A percentile compares a stretch with the other conserved stretches of the same genome.
phyloP scores from a whole-genome alignment of 2,113 vertebrate genomes.

The Numenius arquata region DNA sequence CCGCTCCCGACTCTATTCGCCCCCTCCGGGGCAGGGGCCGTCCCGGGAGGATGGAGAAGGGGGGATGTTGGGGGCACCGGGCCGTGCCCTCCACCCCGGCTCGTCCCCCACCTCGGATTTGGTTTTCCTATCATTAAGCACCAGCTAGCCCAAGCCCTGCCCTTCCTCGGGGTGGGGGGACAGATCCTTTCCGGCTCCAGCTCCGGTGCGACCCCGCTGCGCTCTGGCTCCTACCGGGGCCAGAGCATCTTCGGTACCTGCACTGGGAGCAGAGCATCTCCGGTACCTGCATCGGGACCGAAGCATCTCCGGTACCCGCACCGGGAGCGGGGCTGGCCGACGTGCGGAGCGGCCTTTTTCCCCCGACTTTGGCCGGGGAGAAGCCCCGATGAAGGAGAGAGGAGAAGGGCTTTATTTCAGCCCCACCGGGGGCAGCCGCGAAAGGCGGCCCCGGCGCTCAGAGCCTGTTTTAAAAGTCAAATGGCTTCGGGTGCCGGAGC shows the following conservation, averaged over 20 bases:
- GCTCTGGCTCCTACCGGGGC: neutral
- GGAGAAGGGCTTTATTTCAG: neutral
- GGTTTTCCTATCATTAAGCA: neutral
- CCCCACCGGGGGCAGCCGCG: neutral
- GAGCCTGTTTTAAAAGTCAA: constrained; percentile 57
- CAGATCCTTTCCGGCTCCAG: neutral
- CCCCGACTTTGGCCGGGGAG: neutral
- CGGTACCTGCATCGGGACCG: neutral
- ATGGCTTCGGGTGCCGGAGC: neutral
- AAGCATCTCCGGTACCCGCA: neutral
- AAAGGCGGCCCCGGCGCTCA: neutral
- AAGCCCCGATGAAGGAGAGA: neutral
- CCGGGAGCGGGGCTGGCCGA: neutral
- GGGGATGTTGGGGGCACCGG: neutral
- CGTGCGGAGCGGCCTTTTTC: neutral
- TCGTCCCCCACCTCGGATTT: neutral
- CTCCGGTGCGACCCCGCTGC: neutral
- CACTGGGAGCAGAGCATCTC: neutral
- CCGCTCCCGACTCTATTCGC: neutral
- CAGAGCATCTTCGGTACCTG: neutral
- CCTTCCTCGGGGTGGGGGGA: too few species aligned
- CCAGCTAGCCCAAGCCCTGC: neutral
- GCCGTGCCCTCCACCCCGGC: neutral
- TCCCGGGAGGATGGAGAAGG: neutral
- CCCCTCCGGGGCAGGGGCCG: neutral